Percentiles rank a stretch among this genome's conserved stretches.
These are phyloP conservation scores for Chamaea fasciata DNA, from an alignment of 2,113 vertebrate genomes.

Conservation along the genomic window DNA sequence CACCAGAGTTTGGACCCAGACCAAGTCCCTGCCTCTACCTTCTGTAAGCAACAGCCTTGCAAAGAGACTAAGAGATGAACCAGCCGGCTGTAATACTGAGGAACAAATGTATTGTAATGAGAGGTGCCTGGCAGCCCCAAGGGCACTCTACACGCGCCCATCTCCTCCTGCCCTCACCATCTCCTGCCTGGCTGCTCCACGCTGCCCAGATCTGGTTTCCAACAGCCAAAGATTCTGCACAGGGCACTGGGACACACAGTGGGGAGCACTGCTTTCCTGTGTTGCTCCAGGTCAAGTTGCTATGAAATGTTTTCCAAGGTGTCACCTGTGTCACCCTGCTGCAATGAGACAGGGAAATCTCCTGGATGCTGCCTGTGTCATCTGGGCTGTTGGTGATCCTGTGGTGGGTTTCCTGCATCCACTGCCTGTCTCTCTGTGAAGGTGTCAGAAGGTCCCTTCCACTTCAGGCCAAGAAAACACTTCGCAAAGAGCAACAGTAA, in stretches of 20 bases:
- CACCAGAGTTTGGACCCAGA: slow-evolving; percentile 81
- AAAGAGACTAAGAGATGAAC: slow-evolving; percentile 53
- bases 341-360: not conserved
- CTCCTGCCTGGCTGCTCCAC: not conserved
- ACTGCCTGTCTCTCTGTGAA: not conserved
- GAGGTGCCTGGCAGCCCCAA: slow-evolving; percentile 76
- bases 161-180: not conserved
- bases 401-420: not conserved
- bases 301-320: not conserved
- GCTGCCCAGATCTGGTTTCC: not conserved
- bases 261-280: accelerated
- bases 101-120: slow-evolving; percentile 88
- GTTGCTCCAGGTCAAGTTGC: not conserved
- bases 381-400: not conserved
- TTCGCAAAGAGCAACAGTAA: not conserved
- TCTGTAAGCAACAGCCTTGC: slow-evolving; percentile 84
- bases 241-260: not conserved
- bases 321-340: not conserved
- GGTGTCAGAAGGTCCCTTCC: not conserved
- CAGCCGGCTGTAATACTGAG: slow-evolving; percentile 82
- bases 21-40: slow-evolving; percentile 91
- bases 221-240: not conserved
- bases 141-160: not conserved
- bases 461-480: not conserved
- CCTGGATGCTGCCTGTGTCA: not conserved